These are phyloP conservation scores for Porites divaricata DNA, from an alignment of 92 coral and sea anemone species.

Conservation along the genomic window DNA sequence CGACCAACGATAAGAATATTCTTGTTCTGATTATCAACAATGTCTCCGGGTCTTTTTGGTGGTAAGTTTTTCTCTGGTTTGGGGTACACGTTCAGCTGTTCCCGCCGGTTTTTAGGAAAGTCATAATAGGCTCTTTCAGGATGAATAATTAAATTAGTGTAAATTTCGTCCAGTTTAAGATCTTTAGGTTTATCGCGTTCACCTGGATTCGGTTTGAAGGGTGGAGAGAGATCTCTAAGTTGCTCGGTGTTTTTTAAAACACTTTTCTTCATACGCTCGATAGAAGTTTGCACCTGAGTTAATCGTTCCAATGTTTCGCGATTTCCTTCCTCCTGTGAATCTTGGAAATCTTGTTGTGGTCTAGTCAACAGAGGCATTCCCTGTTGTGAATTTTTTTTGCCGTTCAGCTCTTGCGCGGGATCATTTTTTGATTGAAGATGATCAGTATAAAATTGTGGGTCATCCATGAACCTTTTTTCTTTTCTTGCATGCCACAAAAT, in stretches of 20 bases:
- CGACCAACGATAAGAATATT: constrained; percentile 8
- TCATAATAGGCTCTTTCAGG: no score
- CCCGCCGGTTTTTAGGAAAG: no score
- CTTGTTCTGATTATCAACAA: background rate
- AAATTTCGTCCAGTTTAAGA: no score
- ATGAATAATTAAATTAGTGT: no score
- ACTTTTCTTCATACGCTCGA: no score
- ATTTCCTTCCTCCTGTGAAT: background rate
- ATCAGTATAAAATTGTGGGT: background rate
- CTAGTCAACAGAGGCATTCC: background rate
- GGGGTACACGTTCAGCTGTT: no score
- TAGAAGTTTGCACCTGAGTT: no score
- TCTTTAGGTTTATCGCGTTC: background rate
- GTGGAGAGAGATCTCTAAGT: no score
- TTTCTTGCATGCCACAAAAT: background rate
- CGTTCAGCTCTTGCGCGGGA: background rate
- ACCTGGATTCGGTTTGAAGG: no score
- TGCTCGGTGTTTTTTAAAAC: no score
- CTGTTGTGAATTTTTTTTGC: no score
- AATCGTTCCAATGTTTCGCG: background rate
- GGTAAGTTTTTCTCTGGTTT: no score
- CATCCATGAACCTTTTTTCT: background rate
- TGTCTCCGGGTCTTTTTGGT: background rate
- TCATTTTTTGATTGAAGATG: background rate
- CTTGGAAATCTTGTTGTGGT: background rate